Evolutionary conservation across 2,113 vertebrate genomes (phyloP), one percentile per base, ranked within the genome.

Genomic region (Neolamprologus tretocephalus): DNA sequence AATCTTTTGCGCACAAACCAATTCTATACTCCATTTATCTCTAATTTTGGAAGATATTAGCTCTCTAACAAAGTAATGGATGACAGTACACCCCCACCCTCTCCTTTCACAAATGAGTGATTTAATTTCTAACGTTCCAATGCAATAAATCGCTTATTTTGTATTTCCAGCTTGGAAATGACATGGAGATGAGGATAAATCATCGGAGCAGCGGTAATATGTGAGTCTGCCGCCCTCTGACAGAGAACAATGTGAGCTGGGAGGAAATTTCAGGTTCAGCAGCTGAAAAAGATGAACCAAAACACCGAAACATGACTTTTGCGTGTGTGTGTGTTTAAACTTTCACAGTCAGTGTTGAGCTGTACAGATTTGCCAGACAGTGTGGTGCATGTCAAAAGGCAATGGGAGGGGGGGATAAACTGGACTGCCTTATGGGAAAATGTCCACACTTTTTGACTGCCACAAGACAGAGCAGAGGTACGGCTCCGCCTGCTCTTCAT

Each of bases 401-500:
- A 86, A 90, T 86, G 84, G 54, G 35, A 87, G 71, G 85, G 75
- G 26, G 73, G 26, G 73, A 35, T 66, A 78, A 45, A 91, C 68
- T 87, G 71, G 54, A 80, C 37, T 80, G 87, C 63, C 84, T 54
- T 78, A 61, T 86, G 80, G 83, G 81, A 58, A 85, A 86, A 86
- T 68, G 89, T 94, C 88, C 83, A 89, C 88, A 93, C 35, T 84
- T 80, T 91, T 81, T 51, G 51, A 83, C 82, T 37, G 80, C 83
- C 75, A 89, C 86, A 86, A 89, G 81, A 90, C 80, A 54, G 81
- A 91, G 87, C 89, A 89, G 88, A 87, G 73, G 81, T 83, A 89
- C 31, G 35, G 80, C 93, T 92, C 81, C 58, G 81, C 86, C 90
- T 89, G 91, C 89, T 93, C 94, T 91, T 94, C 87, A 93, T 84